Percentiles rank a stretch among this genome's conserved stretches.
Conservation (phyloP, 64 coral and sea anemone genomes). For the Montipora capricornis region DNA sequence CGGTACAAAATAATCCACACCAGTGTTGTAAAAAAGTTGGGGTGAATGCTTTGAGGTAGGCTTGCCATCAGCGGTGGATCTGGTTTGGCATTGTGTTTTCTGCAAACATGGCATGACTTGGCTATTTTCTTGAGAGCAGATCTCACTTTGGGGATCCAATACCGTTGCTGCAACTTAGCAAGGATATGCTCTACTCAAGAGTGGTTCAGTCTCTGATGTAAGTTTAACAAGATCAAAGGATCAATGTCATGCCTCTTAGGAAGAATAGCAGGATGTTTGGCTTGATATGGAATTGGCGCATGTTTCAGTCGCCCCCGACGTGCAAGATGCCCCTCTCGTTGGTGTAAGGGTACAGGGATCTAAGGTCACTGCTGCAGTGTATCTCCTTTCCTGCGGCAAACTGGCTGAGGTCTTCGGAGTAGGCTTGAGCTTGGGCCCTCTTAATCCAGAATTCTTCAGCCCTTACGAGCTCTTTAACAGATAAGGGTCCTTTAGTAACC, state of each 20-base stretch:
- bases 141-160: not conserved
- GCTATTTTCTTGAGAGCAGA: not conserved
- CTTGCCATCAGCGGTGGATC: conserved; percentile 12
- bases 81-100: conserved; percentile 24
- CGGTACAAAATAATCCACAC: conserved; percentile 20
- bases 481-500: not conserved
- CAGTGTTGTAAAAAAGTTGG: conserved; percentile 21
- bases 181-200: conserved; percentile 16
- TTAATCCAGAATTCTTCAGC: conserved; percentile 13
- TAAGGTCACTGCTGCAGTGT: conserved; percentile 17
- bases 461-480: not conserved
- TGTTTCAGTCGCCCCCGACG: conserved; percentile 54
- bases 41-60: conserved; percentile 16
- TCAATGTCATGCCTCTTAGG: conserved; percentile 10
- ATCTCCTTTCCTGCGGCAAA: not conserved
- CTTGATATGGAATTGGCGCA: conserved; percentile 24
- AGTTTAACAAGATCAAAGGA: not conserved
- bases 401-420: not conserved
- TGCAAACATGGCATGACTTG: conserved; percentile 15
- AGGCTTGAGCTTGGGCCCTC: not conserved
- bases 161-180: not conserved
- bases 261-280: conserved; percentile 28
- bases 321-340: conserved; percentile 23
- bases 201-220: not conserved
- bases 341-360: not conserved